These are phyloP conservation scores for Zaprionus inermis DNA, from an alignment of 1,140 invertebrate genomes.

Conservation along the genomic window DNA sequence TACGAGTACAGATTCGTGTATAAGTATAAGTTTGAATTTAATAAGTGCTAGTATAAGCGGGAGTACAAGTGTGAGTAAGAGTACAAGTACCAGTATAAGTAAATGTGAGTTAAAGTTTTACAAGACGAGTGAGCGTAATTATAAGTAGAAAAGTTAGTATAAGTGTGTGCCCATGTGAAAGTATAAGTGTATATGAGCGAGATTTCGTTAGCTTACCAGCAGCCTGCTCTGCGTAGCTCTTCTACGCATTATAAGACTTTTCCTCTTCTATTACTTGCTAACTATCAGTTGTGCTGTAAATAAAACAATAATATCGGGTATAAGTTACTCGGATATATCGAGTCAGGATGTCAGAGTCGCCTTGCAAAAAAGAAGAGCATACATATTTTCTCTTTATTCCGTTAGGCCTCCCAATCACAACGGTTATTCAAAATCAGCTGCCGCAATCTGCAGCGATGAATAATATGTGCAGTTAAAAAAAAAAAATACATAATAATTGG, in stretches of 20 bases:
- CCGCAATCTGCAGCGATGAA: background rate
- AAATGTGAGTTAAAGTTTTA: background rate
- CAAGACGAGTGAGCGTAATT: background rate
- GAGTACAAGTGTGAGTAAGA: background rate
- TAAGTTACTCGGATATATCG: background rate
- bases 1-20: background rate
- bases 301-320: background rate
- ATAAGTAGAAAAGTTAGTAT: background rate
- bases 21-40: background rate
- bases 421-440: slow-evolving; percentile 5
- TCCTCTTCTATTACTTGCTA: background rate
- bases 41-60: background rate
- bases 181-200: background rate
- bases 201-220: slow-evolving; percentile 51
- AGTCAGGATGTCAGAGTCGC: too few relatives aligned
- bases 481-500: background rate
- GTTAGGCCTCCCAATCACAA: background rate
- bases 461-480: background rate
- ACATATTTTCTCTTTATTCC: too few relatives aligned
- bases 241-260: slow-evolving; percentile 50
- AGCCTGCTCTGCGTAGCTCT: slow-evolving; percentile 37
- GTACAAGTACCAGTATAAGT: background rate
- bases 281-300: slow-evolving; percentile 3
- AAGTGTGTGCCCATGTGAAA: background rate
- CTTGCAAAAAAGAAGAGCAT: too few relatives aligned